Percentiles rank a stretch among this genome's conserved stretches.
Conservation (phyloP, 2,888 invertebrate species). For the Priapulus caudatus region DNA sequence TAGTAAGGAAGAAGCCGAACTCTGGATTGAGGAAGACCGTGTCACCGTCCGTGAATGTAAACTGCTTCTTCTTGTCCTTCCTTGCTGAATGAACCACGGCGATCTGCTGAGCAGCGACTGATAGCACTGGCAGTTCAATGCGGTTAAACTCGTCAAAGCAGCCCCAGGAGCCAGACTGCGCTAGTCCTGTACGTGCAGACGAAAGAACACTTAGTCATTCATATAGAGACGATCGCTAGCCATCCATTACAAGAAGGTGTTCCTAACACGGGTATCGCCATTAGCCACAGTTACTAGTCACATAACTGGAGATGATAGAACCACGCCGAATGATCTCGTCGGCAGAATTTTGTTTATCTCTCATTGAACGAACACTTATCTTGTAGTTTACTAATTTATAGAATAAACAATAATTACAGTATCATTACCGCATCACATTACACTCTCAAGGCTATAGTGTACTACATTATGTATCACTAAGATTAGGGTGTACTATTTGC, state of each 20-base stretch:
- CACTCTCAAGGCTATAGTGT: too few species aligned
- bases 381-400: too few species aligned
- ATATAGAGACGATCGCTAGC: slow-evolving; percentile 88
- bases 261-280: slow-evolving; percentile 67
- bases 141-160: slow-evolving; percentile 93
- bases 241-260: slow-evolving; percentile 89
- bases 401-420: too few species aligned
- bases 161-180: slow-evolving; percentile 94
- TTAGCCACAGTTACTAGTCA: neutral
- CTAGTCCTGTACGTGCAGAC: too few species aligned
- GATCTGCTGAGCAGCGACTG: slow-evolving; percentile 92
- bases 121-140: slow-evolving; percentile 81
- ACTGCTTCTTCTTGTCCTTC: slow-evolving; percentile 79
- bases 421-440: too few species aligned
- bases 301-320: neutral
- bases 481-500: too few species aligned
- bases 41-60: slow-evolving; percentile 89
- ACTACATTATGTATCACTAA: too few species aligned
- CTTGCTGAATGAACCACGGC: slow-evolving; percentile 75
- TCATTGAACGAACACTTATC: too few species aligned
- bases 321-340: too few species aligned
- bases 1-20: slow-evolving; percentile 92
- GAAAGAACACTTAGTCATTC: slow-evolving; percentile 88
- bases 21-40: slow-evolving; percentile 81
- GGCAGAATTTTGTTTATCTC: too few species aligned